phyloP scores from a whole-genome alignment of 2,797 vertebrate species.

The Falco cherrug region DNA sequence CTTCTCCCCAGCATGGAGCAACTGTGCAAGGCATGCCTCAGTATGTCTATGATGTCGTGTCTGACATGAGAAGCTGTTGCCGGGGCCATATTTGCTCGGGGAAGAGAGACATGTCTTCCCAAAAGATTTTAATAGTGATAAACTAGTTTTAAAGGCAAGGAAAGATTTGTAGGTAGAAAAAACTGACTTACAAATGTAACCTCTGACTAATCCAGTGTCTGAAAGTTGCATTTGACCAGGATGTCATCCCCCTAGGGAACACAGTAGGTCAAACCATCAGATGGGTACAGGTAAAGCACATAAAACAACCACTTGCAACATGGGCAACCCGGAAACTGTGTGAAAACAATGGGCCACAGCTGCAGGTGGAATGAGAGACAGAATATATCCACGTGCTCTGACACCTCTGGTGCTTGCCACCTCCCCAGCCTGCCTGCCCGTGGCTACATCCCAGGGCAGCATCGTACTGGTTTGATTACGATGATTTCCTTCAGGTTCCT shows the following conservation, averaged over 20 bases:
- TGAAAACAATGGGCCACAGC: background rate
- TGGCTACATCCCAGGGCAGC: background rate
- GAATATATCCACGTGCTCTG: background rate
- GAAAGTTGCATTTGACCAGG: constrained; percentile 65
- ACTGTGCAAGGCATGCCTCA: background rate
- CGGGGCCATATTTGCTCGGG: background rate
- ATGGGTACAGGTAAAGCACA: background rate
- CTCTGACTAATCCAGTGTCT: constrained; percentile 48
- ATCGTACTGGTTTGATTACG: background rate
- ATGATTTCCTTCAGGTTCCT: constrained; percentile 23
- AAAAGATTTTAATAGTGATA: background rate
- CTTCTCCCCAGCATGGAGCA: background rate
- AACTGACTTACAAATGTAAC: constrained; percentile 68
- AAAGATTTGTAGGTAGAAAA: background rate
- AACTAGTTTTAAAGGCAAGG: background rate
- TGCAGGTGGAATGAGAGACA: background rate
- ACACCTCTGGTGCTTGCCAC: background rate
- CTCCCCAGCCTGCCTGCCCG: background rate
- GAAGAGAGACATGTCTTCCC: background rate
- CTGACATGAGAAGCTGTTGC: background rate
- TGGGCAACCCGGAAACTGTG: background rate
- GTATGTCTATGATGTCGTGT: background rate
- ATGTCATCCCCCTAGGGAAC: constrained; percentile 68
- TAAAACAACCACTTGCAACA: background rate
- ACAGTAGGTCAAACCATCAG: background rate